Percentiles rank a stretch among this genome's conserved stretches.
Conservation (phyloP, 2,888 invertebrate genomes). For the Noctua janthina region DNA sequence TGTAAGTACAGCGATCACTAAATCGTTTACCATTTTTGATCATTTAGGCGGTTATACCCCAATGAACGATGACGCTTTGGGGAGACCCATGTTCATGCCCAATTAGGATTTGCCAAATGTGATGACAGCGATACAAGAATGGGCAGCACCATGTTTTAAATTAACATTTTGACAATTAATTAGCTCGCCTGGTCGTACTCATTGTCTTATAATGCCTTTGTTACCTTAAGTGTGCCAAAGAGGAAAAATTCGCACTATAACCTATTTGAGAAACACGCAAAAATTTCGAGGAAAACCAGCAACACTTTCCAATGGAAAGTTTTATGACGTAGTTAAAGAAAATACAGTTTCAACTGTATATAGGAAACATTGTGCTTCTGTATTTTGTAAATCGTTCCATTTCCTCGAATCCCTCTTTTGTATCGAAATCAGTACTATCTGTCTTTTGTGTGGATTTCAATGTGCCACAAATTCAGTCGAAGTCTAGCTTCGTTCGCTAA, state of each 20-base stretch:
- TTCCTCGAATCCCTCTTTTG: constrained; percentile 5
- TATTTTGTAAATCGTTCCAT: not conserved
- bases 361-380: not conserved
- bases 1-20: not conserved
- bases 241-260: constrained; percentile 27
- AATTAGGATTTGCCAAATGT: constrained; percentile 9
- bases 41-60: not conserved
- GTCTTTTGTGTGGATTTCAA: constrained; percentile 23
- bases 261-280: not conserved
- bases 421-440: not conserved
- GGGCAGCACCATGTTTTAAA: constrained; percentile 20
- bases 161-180: constrained; percentile 14
- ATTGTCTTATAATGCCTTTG: constrained; percentile 40
- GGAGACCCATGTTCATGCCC: not conserved
- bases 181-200: not conserved
- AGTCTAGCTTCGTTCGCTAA: constrained; percentile 8
- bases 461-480: not conserved
- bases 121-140: not conserved
- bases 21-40: not conserved
- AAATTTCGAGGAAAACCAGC: constrained; percentile 2
- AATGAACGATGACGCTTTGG: not conserved
- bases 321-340: not conserved
- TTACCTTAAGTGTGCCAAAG: constrained; percentile 10
- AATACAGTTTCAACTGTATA: not conserved
- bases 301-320: not conserved